Evolutionary conservation across 2,797 vertebrate species (phyloP).

Genomic region (Mus spretus): DNA sequence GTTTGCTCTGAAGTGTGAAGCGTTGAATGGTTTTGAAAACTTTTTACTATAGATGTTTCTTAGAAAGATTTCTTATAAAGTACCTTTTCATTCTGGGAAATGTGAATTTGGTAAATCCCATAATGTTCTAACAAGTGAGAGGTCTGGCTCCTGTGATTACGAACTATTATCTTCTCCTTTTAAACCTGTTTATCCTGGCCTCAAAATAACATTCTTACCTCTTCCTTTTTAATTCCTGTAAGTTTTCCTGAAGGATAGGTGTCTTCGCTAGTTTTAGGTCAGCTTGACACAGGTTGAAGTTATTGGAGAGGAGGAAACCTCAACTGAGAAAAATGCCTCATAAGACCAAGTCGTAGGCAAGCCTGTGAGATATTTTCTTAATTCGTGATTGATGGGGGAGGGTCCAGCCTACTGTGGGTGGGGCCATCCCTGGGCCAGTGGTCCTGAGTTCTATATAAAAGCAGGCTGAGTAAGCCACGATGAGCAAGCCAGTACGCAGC

Average conservation of each 20-base stretch:
- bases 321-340: not conserved
- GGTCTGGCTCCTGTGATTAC: not conserved
- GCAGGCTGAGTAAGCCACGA: not conserved
- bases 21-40: not conserved
- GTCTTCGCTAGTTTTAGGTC: not conserved
- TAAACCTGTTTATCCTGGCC: not conserved
- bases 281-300: not conserved
- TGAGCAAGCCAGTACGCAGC: not conserved
- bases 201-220: constrained; percentile 38
- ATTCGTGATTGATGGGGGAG: not conserved
- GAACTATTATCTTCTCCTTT: not conserved
- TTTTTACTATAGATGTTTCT: constrained; percentile 5
- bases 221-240: not conserved
- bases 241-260: not conserved
- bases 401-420: not conserved
- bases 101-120: not conserved
- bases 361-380: not conserved
- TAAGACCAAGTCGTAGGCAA: not conserved
- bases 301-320: not conserved
- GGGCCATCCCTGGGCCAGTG: too few relatives aligned
- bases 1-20: not conserved
- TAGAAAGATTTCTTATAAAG: not conserved
- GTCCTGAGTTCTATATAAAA: not conserved
- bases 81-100: constrained; percentile 47
- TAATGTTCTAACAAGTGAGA: not conserved